Evolutionary conservation across 2,113 vertebrate genomes (phyloP), one percentile per base, ranked within the genome.

Genomic region (Neopipo cinnamomea): DNA sequence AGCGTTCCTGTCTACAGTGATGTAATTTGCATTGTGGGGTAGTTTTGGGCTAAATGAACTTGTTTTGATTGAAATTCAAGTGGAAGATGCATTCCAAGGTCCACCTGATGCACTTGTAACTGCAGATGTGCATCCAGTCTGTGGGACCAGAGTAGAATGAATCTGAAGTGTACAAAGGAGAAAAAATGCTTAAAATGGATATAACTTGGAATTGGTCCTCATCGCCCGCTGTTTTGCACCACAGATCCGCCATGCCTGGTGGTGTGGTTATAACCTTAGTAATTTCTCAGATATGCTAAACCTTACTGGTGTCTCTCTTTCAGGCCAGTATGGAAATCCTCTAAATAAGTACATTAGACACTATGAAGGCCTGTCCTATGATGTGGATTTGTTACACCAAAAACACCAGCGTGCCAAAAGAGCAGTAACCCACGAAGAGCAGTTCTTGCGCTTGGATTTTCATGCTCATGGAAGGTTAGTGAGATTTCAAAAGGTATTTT

Each of bases 351-450:
- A 99, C 91, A 99, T 99, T 95, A 98, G 96, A 74, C 99, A 99
- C 97, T 99, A 99, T 98, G 99, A 99, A 97, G 99, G 99, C 87
- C 97, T 99, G 81, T 99, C 99, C 42, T 99, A 99, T 3, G 98
- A 99, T 95, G 98, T 98, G 87, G 98, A 98, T 84, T 97, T 97
- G 85, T 98, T 99, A 98, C 99, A 99, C 98, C 98, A 97, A 98
- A 99, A 98, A 97, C 99, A 99, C 98, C 99, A 99, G 98, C 98
- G 99, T 98, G 99, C 99, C 98, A 99, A 99, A 98, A 98, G 99
- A 98, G 98, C 99, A 15, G 73, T 99, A 12, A 98, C 98, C 5
- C 98, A 99, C 11, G 98, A 99, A 67, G 99, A 99, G 85, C 98
- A 97, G 94, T 98, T 98, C 62, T 90, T 99, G 95, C 98, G 97